A percentile compares a stretch with the other conserved stretches of the same genome.
Conservation (phyloP, 2,888 invertebrate species). For the Dendrolimus pini region DNA sequence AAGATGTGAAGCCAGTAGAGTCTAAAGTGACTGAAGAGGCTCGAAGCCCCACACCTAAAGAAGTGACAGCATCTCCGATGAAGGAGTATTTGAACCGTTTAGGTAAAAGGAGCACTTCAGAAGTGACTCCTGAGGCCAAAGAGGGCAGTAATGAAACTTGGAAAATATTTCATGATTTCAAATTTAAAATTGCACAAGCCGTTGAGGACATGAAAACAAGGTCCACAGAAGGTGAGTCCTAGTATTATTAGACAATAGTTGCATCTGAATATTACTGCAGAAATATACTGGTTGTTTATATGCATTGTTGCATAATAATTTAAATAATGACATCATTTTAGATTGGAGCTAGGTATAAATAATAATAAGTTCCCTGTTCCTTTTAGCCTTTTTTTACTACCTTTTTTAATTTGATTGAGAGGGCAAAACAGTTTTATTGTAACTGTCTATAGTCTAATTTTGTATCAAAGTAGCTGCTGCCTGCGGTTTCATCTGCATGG, state of each 20-base stretch:
- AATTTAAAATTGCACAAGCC: slow-evolving; percentile 85
- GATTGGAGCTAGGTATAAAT: neutral
- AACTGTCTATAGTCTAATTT: no score
- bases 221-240: slow-evolving; percentile 72
- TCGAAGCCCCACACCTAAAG: slow-evolving; percentile 40
- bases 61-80: slow-evolving; percentile 68
- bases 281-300: neutral
- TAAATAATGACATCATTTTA: neutral
- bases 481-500: no score
- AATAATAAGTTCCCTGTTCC: no score
- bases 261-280: neutral
- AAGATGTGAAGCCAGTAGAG: slow-evolving; percentile 41
- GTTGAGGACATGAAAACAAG: slow-evolving; percentile 86
- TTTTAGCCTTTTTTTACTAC: no score
- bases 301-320: neutral
- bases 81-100: slow-evolving; percentile 76
- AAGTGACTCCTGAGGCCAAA: slow-evolving; percentile 61
- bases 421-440: no score
- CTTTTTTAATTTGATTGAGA: no score
- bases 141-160: slow-evolving; percentile 78
- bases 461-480: no score
- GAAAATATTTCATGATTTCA: slow-evolving; percentile 84
- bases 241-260: neutral
- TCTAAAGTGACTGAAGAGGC: slow-evolving; percentile 39
- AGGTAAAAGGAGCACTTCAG: slow-evolving; percentile 79